Percentiles rank a stretch among this genome's conserved stretches.
Evolutionary conservation across 2,113 vertebrate genomes (phyloP).

Genomic region (Vicugna pacos): DNA sequence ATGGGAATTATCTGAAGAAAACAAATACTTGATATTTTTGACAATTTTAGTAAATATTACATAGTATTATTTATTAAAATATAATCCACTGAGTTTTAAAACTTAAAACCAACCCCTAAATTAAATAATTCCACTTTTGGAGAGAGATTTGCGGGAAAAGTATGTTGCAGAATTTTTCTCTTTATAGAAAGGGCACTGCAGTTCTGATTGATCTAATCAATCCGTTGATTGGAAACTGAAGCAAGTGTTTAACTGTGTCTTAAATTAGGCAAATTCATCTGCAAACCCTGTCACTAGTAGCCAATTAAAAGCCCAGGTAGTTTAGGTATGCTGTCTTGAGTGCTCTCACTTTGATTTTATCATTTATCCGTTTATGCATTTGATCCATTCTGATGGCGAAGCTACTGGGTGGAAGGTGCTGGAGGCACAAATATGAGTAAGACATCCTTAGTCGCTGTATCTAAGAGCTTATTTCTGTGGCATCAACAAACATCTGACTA

Average conservation of each 20-base stretch:
- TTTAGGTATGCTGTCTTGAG: background rate
- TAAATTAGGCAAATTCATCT: background rate
- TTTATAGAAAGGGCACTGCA: background rate
- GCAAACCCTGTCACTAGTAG: background rate
- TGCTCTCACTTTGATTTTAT: background rate
- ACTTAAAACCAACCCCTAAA: background rate
- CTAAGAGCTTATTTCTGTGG: background rate
- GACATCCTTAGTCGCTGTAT: background rate
- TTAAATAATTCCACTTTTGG: background rate
- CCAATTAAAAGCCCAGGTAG: background rate
- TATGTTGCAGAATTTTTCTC: background rate
- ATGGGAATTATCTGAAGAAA: conserved; percentile 8
- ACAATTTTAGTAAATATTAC: background rate
- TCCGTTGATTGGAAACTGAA: background rate
- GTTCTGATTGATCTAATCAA: background rate
- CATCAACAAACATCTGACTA: background rate
- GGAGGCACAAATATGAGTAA: background rate
- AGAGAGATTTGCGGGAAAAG: background rate
- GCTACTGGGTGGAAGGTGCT: background rate
- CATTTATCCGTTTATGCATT: background rate
- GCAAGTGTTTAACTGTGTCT: background rate
- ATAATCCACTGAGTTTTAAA: background rate
- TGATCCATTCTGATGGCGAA: background rate
- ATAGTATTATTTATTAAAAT: conserved; percentile 22
- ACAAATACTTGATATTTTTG: background rate